These are phyloP conservation scores for Hyles lineata DNA, from an alignment of 2,888 invertebrate species.

Conservation along the genomic window DNA sequence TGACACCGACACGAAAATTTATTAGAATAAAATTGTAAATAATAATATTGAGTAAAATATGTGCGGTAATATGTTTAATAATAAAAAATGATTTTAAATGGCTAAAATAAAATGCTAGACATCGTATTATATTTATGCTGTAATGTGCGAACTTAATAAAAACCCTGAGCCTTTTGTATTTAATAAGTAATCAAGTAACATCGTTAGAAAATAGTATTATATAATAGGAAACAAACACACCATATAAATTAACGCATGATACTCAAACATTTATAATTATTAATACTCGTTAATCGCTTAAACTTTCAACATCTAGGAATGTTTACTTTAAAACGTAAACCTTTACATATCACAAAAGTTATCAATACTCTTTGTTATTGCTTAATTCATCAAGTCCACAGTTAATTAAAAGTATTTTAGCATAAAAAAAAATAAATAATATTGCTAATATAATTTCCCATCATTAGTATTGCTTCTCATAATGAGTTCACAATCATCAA, in stretches of 20 bases:
- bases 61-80: background rate
- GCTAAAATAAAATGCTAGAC: too few relatives aligned
- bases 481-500: background rate
- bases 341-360: constrained; percentile 21
- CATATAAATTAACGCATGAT: background rate
- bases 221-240: constrained; percentile 5
- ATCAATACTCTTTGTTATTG: constrained; percentile 18
- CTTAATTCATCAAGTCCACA: constrained; percentile 3
- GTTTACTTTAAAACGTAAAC: constrained; percentile 21
- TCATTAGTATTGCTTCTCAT: background rate
- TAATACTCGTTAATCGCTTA: constrained; percentile 11
- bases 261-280: background rate
- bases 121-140: too few relatives aligned
- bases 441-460: too few relatives aligned
- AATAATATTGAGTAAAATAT: too few relatives aligned
- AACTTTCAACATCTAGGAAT: constrained; percentile 20
- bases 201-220: background rate
- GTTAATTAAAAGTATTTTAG: background rate
- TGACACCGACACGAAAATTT: background rate
- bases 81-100: background rate
- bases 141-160: background rate
- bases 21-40: background rate
- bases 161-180: background rate
- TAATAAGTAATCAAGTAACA: background rate
- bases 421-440: background rate